Evolutionary conservation across 37 sponge, comb jelly and placozoan genomes (phyloP), one percentile per base, ranked within the genome.

Genomic region (Ianthella basta): DNA sequence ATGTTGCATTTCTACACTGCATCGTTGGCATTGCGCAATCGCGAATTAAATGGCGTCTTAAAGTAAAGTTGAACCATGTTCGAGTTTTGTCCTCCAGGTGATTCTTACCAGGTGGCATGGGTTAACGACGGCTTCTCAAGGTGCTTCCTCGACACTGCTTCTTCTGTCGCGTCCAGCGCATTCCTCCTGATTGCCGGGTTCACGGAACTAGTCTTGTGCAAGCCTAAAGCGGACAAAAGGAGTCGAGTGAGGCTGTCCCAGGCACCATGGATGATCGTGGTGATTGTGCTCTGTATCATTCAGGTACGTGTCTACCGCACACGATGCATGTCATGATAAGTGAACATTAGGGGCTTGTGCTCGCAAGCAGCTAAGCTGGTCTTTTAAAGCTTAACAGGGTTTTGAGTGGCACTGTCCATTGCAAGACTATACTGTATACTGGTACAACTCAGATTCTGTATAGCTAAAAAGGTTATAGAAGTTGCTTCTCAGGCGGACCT

Each of bases 41-140:
- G 6, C 8, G 3, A 44, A 44, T 44, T 44, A 44, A 44, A 44
- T 44, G 50, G 3, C 50, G 50, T 44, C 50, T 3, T 3, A 44
- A 44, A 10, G 8, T 44, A 3, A 44, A 44, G 6, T 44, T 44
- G 50, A n/a, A n/a, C 50, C 3, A 44, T 44, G 50, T 32, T 94
- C 61, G 91, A 81, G 16, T 83, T 94, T 21, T 94, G 94, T 88
- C 74, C 88, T 67, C 86, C 81, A 44, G 86, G 81, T 1, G 94
- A 94, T 54, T 56, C 79, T 6, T 89, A 94, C 80, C 54, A 60
- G 0, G 72, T 80, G 0, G 60, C 88, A 4, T 94, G 94, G 94
- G 77, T 59, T 1, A 25, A 74, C 60, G 63, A 60, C 29, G 94
- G 91, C 0, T 86, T 94, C 63, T 94, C 94, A 6, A 80, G 94